Evolutionary conservation across 2,888 invertebrate genomes (phyloP).

Genomic region (Autographa gamma): DNA sequence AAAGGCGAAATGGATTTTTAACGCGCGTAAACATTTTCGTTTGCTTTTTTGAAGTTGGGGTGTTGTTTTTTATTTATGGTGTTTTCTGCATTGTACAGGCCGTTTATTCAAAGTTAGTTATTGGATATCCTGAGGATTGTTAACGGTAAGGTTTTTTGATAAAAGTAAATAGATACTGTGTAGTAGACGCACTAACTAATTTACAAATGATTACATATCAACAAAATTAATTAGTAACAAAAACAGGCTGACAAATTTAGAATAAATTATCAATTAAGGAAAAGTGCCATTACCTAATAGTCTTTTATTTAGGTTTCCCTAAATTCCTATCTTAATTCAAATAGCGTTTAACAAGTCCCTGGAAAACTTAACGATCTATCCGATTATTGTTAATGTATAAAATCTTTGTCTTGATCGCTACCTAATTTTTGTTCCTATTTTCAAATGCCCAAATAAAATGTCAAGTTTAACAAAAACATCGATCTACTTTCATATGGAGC

Average conservation of each 20-base stretch:
- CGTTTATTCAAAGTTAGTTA: background rate
- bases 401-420: background rate
- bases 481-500: background rate
- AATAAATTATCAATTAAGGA: background rate
- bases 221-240: background rate
- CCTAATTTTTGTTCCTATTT: background rate
- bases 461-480: no score
- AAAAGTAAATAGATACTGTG: no score
- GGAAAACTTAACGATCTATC: background rate
- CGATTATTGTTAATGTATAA: background rate
- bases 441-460: no score
- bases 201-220: no score
- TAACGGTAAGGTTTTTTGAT: background rate
- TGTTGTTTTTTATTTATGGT: conserved; percentile 35
- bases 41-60: conserved; percentile 12
- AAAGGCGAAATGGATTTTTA: conserved; percentile 49
- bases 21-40: conserved; percentile 30
- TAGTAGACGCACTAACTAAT: no score
- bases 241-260: background rate
- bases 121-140: background rate
- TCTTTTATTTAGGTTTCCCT: conserved; percentile 4
- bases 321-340: background rate
- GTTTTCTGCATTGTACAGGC: conserved; percentile 30
- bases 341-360: background rate
- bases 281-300: conserved; percentile 4